phyloP scores from a whole-genome alignment of 2,888 invertebrate genomes.

The Drosophila nigritarsus region DNA sequence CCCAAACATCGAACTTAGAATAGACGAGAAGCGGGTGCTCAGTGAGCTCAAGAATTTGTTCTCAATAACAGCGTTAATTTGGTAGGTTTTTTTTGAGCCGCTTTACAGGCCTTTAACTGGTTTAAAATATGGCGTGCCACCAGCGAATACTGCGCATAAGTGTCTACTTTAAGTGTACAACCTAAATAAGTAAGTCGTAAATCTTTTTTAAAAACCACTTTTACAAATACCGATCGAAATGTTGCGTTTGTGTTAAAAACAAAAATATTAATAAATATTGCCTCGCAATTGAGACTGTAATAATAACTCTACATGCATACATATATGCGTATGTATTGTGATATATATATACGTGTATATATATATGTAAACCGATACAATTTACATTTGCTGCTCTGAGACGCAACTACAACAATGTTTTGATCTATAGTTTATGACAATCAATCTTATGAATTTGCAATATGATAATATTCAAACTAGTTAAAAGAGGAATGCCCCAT shows the following conservation, averaged over 20 bases:
- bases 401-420: slow-evolving; percentile 19
- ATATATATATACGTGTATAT: slow-evolving; percentile 25
- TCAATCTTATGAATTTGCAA: slow-evolving; percentile 69
- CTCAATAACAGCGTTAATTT: slow-evolving; percentile 19
- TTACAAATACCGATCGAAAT: slow-evolving; percentile 45
- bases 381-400: slow-evolving; percentile 20
- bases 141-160: slow-evolving; percentile 57
- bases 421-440: slow-evolving; percentile 48
- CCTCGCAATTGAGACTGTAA: slow-evolving; percentile 17
- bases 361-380: slow-evolving; percentile 34
- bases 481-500: slow-evolving; percentile 46
- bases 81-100: neutral
- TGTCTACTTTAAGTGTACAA: slow-evolving; percentile 55
- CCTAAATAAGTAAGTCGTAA: slow-evolving; percentile 51
- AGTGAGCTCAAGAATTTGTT: slow-evolving; percentile 9
- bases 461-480: slow-evolving; percentile 62
- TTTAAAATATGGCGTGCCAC: slow-evolving; percentile 57
- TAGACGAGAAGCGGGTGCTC: slow-evolving; percentile 21
- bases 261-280: slow-evolving; percentile 52
- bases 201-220: slow-evolving; percentile 35
- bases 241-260: slow-evolving; percentile 68
- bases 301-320: slow-evolving; percentile 19
- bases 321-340: slow-evolving; percentile 5
- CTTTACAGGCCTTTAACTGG: slow-evolving; percentile 32
- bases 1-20: slow-evolving; percentile 37